These are phyloP conservation scores for Corythaixoides concolor DNA, from an alignment of 2,113 vertebrate genomes.

Conservation along the genomic window DNA sequence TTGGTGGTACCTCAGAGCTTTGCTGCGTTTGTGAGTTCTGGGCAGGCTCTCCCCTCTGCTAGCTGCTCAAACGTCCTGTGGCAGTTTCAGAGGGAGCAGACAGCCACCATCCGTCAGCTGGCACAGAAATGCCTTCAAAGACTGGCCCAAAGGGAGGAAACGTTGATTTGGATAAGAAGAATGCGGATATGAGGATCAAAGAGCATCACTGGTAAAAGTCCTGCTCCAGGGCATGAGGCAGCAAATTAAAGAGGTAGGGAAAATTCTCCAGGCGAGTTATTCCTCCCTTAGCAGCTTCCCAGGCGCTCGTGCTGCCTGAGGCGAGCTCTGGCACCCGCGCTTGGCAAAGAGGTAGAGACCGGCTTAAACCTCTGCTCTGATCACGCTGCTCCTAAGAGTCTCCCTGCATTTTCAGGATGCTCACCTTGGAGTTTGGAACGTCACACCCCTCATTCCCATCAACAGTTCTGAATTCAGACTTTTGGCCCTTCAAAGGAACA, in stretches of 20 bases:
- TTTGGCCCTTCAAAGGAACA: neutral
- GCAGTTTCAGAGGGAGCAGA: neutral
- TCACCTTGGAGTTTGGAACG: neutral
- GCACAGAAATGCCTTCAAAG: neutral
- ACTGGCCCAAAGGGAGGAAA: neutral
- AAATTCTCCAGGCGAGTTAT: neutral
- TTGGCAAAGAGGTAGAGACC: neutral
- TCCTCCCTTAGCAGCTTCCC: neutral
- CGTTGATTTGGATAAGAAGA: neutral
- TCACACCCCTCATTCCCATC: neutral
- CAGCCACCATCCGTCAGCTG: neutral
- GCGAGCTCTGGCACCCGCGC: neutral
- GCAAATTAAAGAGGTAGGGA: neutral
- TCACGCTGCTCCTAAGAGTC: neutral
- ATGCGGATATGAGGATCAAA: neutral
- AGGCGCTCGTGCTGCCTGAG: accelerated
- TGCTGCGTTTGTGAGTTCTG: neutral
- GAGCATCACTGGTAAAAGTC: neutral
- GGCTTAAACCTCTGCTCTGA: neutral
- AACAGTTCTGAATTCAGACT: neutral
- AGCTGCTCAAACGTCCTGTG: neutral
- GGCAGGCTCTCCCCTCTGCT: neutral
- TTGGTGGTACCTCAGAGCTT: neutral
- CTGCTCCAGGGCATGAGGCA: neutral
- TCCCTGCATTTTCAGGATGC: neutral